Evolutionary conservation across 2,113 vertebrate species (phyloP), one percentile per base, ranked within the genome.

Genomic region (Glaucomys volans): DNA sequence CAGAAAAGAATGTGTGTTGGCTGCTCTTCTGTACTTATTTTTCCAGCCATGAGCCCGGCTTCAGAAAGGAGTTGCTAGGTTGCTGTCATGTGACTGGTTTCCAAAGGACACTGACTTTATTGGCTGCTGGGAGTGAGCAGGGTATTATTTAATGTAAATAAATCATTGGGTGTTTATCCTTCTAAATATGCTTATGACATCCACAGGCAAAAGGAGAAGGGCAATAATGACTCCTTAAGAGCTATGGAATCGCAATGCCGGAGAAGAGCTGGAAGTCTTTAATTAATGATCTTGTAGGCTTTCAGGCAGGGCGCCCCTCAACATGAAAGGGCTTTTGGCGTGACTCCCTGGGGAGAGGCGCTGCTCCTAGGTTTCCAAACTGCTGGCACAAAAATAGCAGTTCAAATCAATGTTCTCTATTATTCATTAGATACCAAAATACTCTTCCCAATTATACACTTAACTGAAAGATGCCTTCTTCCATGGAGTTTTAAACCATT

Each of bases 401-500:
- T 67, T 35, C 18, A 20, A 62, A 86, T 85, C 77, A 77, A 79
- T 90, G 81, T 37, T 95, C 67, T 96, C 67, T 37, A 96, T 94
- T 97, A 88, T 96, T 95, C 76, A 90, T 92, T 92, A 94, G 87
- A 72, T 90, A 77, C 76, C 47, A 57, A 92, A 95, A 81, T 90
- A 47, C 20, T 94, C 44, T 95, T 74, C 87, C 81, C 91, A 92
- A 90, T 92, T 87, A 84, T 1, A 94, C n/a, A 75, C 26, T 79
- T 47, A 64, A 54, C 67, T 64, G 76, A 84, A 96, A 88, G 40
- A 40, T 30, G 37, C 28, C 72, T 88, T 37, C 44, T 92, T 89
- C 81, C 67, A 7, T 54, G 81, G 17, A 14, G 26, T 77, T 94
- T 91, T 85, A 76, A 91, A n/a, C 47, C 59, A 92, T 74, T 88